These are phyloP conservation scores for Porites lobata DNA, from an alignment of 92 coral and sea anemone species.

Conservation along the genomic window DNA sequence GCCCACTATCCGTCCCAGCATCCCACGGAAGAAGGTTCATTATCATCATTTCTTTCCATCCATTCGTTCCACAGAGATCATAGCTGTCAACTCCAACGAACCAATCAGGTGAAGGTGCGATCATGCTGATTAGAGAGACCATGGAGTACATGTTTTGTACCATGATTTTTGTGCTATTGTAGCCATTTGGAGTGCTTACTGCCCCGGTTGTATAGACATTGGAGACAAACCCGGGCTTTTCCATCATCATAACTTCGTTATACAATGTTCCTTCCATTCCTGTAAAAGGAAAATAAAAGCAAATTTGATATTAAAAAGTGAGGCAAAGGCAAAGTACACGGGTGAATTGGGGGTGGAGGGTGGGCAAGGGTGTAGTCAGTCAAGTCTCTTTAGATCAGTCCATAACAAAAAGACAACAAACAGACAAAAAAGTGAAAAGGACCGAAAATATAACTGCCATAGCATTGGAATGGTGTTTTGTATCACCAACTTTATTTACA, in stretches of 20 bases:
- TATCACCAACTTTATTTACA: no score
- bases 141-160: slow-evolving; percentile 27
- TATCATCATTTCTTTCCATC: slow-evolving; percentile 3
- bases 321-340: no score
- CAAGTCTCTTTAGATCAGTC: no score
- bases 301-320: neutral
- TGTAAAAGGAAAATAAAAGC: neutral
- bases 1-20: slow-evolving; percentile 62
- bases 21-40: slow-evolving; percentile 45
- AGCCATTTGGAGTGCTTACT: neutral
- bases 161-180: slow-evolving; percentile 6
- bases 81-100: slow-evolving; percentile 57
- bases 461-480: no score
- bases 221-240: neutral
- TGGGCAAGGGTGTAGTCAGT: no score
- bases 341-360: no score
- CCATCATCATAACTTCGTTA: slow-evolving; percentile 25
- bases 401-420: no score
- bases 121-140: slow-evolving; percentile 63
- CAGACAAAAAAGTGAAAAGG: no score
- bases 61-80: slow-evolving; percentile 50
- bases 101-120: slow-evolving; percentile 77
- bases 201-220: neutral
- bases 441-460: no score
- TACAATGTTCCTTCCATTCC: slow-evolving; percentile 36